These are phyloP conservation scores for Urocitellus parryii DNA, from an alignment of 2,113 vertebrate genomes.

Conservation along the genomic window DNA sequence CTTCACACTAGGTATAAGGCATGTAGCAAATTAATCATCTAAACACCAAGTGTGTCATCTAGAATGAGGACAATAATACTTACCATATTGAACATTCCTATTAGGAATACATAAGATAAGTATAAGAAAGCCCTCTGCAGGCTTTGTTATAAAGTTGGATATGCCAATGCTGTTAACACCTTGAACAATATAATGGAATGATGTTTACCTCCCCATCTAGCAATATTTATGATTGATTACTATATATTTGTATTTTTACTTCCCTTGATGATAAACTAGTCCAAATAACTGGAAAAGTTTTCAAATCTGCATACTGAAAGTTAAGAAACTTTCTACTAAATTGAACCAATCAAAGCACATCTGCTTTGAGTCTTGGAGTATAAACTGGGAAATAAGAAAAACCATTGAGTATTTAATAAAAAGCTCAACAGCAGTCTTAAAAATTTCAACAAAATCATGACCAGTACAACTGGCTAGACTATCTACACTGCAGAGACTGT, in stretches of 20 bases:
- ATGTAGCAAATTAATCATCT: constrained; percentile 24
- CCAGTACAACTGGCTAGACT: constrained; percentile 43
- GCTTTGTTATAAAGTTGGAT: neutral
- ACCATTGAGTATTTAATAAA: constrained; percentile 52
- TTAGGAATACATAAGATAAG: neutral
- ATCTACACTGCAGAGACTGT: constrained; percentile 37
- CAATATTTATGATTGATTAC: neutral
- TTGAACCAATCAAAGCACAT: constrained; percentile 61
- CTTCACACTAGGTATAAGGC: constrained; percentile 16
- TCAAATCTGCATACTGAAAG: constrained; percentile 30
- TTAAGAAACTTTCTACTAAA: constrained; percentile 51
- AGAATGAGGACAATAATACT: neutral
- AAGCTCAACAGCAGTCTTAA: constrained; percentile 66
- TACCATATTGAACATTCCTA: neutral
- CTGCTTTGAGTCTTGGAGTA: constrained; percentile 51
- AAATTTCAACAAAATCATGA: constrained; percentile 67
- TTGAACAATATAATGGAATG: neutral
- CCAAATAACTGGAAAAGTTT: constrained; percentile 56
- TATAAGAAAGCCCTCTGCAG: neutral
- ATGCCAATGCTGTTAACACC: neutral
- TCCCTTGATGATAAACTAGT: constrained; percentile 10
- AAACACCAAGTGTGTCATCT: constrained; percentile 39
- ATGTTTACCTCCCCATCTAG: neutral
- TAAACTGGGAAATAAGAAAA: constrained; percentile 70
- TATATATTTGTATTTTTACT: constrained; percentile 59